Evolutionary conservation across 2,888 invertebrate genomes (phyloP), one percentile per base, ranked within the genome.

Genomic region (Malthinus seriepunctatus): DNA sequence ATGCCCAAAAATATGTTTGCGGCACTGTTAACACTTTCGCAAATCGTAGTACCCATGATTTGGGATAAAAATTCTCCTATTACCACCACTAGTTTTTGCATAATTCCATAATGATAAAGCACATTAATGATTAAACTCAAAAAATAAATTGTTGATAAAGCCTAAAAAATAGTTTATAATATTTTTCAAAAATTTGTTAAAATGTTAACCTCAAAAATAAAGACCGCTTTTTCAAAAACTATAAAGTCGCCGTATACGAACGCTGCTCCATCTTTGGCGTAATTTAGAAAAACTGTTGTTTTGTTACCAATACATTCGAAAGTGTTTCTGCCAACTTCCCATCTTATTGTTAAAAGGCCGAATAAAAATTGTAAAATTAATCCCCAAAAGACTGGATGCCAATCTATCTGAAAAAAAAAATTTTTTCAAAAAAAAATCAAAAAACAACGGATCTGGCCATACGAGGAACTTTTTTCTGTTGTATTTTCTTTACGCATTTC

Each of bases 1-100:
- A 91, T 91, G 60, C 97, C 97, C 11, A 98, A 81, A 72, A 98
- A 98, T 31, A 96, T 92, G 76, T 96, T 97, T 0, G 94, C 96
- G 0, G 96, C 91, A 9, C 94, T 88, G 63, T 90, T 95, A 37
- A 97, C 88, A 56, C 96, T 96, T 79, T 98, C 98, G 54, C 95
- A 95, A 1, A 97, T 93, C 0, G 97, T 95, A 0, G 97, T 97
- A 10, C 88, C 90, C 78, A 95, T 79, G 0, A 88, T 76, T 9
- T 79, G 74, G 67, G 89, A 88, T 51, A 97, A 81, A 9, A 91
- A 73, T 81, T 88, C 87, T 0, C 97, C 97, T 23, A 97, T 77
- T 73, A 89, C 90, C 14, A 86, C 71, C 33, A 96, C 89, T 59
- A 95, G 79, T 82, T 87, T 89, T 79, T 97, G 96, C 86, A 98